Evolutionary conservation across 1,140 invertebrate species (phyloP).

Genomic region (Drosophila saltans): DNA sequence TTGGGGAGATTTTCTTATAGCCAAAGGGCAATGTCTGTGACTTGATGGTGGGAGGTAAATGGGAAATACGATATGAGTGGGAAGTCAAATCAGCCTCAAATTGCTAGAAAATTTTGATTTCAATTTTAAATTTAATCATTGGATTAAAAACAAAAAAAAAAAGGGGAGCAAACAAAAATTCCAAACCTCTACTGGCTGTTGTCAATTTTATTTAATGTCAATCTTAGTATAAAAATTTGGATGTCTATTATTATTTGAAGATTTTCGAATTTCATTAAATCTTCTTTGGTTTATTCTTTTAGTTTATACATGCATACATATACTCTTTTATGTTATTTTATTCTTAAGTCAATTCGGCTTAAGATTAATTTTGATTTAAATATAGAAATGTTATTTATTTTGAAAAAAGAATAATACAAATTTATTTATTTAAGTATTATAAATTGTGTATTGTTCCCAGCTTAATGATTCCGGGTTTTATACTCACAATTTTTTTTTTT

Average conservation of each 20-base stretch:
- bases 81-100: conserved; percentile 21
- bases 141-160: not conserved
- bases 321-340: too few relatives aligned
- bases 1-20: conserved; percentile 23
- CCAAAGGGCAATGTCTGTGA: conserved; percentile 15
- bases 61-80: conserved; percentile 16
- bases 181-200: too few relatives aligned
- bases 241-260: too few relatives aligned
- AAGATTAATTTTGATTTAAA: not conserved
- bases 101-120: conserved; percentile 8
- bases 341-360: not conserved
- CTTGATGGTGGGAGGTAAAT: not conserved
- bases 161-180: too few relatives aligned
- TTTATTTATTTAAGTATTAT: not conserved
- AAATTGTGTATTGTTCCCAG: not conserved
- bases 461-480: not conserved
- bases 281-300: too few relatives aligned
- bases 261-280: too few relatives aligned
- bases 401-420: not conserved
- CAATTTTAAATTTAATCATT: not conserved
- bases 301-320: too few relatives aligned
- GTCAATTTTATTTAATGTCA: not conserved
- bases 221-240: too few relatives aligned
- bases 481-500: not conserved
- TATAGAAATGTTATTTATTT: not conserved